A percentile compares a stretch with the other conserved stretches of the same genome.
These are phyloP conservation scores for Pelvicachromis taeniatus DNA, from an alignment of 2,113 vertebrate species.

Conservation along the genomic window DNA sequence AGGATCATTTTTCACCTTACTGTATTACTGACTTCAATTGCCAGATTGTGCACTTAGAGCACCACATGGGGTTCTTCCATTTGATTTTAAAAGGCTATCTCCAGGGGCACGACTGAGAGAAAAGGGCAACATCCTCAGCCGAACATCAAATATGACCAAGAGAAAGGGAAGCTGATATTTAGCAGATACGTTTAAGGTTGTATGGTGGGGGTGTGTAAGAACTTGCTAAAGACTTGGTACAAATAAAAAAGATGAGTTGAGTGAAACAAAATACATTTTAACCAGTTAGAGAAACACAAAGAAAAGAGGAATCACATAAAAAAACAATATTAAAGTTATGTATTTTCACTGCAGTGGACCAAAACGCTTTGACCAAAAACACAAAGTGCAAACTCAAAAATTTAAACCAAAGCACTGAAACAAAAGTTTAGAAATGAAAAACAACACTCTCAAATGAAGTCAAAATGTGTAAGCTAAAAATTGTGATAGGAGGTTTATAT, in stretches of 20 bases:
- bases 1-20: constrained; percentile 21
- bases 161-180: background rate
- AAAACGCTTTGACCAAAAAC: accelerated
- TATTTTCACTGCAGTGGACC: background rate
- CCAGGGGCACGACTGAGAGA: background rate
- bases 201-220: background rate
- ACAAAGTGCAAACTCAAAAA: background rate
- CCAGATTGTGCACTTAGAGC: constrained; percentile 12
- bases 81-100: background rate
- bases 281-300: background rate
- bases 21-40: constrained; percentile 11
- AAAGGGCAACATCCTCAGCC: background rate
- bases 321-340: background rate
- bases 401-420: no score
- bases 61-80: constrained; percentile 10
- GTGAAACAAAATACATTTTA: background rate
- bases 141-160: background rate
- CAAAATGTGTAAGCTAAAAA: background rate
- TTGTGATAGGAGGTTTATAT: background rate
- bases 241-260: background rate
- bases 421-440: no score
- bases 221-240: background rate
- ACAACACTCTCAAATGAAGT: no score
- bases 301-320: background rate
- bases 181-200: background rate